Base-by-base conservation (phyloP, 2,888 invertebrate species). In the Silvanus unidentatus region DNA sequence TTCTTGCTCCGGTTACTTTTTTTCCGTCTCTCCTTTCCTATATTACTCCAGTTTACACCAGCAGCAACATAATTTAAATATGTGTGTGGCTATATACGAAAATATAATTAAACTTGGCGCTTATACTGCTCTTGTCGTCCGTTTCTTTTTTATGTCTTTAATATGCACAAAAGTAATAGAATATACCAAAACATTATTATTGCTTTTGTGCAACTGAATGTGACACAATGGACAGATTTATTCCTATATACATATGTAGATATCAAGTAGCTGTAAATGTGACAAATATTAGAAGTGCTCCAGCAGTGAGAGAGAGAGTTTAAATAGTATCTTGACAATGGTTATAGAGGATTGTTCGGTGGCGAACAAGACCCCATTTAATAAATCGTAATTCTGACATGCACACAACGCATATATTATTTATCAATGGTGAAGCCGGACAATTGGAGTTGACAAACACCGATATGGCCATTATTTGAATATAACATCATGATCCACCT, bases 401-500 rank as follows among this genome's bases (percentile, higher is more conserved):
- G 63, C 60, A 64, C 63, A 64, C 61, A 62, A 59, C 58, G 60
- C 64, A 64, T 66, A 64, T 64, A 68, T 66, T 66, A 68, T 68
- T 66, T 64, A 66, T 63, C 64, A 60, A 60, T 58, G 64, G 51
- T 58, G 58, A 57, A 59, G 60, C 55, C 57, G 64, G 62, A 65
- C 64, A 66, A 66, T 65, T 64, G 68, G 58, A 64, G 64, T 66
- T 66, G 68, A 66, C 66, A 66, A 68, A 66, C 64, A 63, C 61
- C 63, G 64, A 61, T 63, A 63, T 55, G 63, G 59, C 64, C 63
- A 66, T 66, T 66, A 68, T 67, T 68, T 67, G 66, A 67, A 68
- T 67, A 68, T 66, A 67, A 67, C 66, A 68, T 65, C 63, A 60
- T 64, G 65, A 65, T 66, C 66, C 66, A 68, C 66, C 65, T 66